Evolutionary conservation across 2,888 invertebrate genomes (phyloP).

Genomic region (Operophtera brumata): DNA sequence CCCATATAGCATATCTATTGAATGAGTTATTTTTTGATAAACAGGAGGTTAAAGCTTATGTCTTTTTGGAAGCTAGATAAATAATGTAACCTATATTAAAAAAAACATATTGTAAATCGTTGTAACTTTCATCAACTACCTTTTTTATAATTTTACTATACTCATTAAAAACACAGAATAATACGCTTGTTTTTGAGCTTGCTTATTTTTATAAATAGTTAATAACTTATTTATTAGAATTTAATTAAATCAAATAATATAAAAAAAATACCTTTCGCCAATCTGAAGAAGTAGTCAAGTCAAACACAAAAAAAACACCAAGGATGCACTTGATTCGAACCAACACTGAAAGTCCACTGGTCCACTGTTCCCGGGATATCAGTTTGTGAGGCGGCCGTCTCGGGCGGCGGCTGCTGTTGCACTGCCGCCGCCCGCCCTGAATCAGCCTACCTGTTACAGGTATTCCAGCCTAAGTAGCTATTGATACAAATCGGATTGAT

Average conservation of each 20-base stretch:
- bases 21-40: neutral
- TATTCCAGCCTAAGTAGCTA: slow-evolving; percentile 73
- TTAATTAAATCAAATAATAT: too few species aligned
- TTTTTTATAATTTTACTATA: too few species aligned
- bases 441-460: slow-evolving; percentile 72
- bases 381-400: slow-evolving; percentile 48
- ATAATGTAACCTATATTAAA: too few species aligned
- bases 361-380: neutral
- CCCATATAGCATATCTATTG: slow-evolving; percentile 1
- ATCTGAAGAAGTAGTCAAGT: slow-evolving; percentile 1
- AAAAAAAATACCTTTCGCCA: slow-evolving; percentile 6
- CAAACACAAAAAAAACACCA: slow-evolving; percentile 40
- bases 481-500: slow-evolving; percentile 75
- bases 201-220: too few species aligned
- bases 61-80: too few species aligned
- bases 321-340: slow-evolving; percentile 40
- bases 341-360: slow-evolving; percentile 45
- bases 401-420: slow-evolving; percentile 58
- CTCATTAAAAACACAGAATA: too few species aligned
- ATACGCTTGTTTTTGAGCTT: too few species aligned
- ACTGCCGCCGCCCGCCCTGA: slow-evolving; percentile 66
- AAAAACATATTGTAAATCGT: too few species aligned
- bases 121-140: too few species aligned
- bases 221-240: too few species aligned
- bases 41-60: too few species aligned